phyloP scores from a whole-genome alignment of 2,888 invertebrate species.

The Actias luna region DNA sequence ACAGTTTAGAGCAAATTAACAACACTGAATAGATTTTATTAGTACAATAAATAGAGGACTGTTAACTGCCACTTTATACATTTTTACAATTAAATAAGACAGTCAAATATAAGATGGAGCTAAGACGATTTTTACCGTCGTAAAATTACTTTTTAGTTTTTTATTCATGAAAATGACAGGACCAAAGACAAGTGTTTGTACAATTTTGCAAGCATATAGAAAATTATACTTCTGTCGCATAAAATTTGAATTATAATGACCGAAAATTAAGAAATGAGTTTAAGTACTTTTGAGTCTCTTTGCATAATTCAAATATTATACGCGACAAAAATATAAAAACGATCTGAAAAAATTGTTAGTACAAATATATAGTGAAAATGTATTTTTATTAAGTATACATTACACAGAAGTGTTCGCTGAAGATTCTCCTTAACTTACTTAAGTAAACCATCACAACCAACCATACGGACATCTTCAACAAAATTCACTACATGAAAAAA shows the following conservation, averaged over 20 bases:
- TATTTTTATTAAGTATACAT: conserved; percentile 53
- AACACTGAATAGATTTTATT: conserved; percentile 38
- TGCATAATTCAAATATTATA: conserved; percentile 27
- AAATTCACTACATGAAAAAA: conserved; percentile 64
- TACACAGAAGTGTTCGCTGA: conserved; percentile 66
- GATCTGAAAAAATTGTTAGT: conserved; percentile 51
- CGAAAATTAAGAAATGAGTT: conserved; percentile 40
- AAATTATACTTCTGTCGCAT: conserved; percentile 40
- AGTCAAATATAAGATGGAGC: conserved; percentile 27
- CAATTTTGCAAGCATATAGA: conserved; percentile 67
- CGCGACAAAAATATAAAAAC: conserved; percentile 43
- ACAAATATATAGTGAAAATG: conserved; percentile 61
- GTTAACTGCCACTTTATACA: conserved; percentile 46
- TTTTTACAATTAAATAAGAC: conserved; percentile 43
- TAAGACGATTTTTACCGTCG: conserved; percentile 10
- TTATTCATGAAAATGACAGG: conserved; percentile 61
- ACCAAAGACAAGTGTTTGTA: conserved; percentile 56
- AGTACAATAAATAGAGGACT: conserved; percentile 39
- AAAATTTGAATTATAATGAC: conserved; percentile 29
- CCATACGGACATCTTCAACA: conserved; percentile 78
- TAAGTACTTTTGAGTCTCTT: conserved; percentile 61
- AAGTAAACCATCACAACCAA: conserved; percentile 82
- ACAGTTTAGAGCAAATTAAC: conserved; percentile 50
- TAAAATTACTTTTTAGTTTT: background rate
- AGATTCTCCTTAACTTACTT: conserved; percentile 76